Base-by-base conservation (phyloP, 2,113 vertebrate genomes). In the Eulemur rufifrons region DNA sequence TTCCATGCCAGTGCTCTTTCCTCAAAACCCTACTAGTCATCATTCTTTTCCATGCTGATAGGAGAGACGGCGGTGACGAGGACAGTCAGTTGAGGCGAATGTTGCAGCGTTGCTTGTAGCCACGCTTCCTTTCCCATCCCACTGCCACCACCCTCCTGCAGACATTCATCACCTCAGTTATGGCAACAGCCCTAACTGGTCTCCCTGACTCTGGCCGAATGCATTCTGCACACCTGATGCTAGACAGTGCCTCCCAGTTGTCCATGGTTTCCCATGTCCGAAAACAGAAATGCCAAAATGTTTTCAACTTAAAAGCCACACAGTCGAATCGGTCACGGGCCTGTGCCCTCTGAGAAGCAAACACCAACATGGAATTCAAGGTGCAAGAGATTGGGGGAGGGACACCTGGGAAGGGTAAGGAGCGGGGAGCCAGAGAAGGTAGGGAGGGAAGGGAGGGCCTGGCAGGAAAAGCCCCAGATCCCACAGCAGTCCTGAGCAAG, bases 71-170 rank as follows among this genome's bases (percentile, higher is more conserved):
- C 73, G 18, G 45, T 29, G 47, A 39, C 34, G 29, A 23, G 73
- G 15, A 5, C 10, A 63, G 17, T 47, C 50, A n/a, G 64, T 27
- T 45, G n/a, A 80, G 39, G 45, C n/a, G 59, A n/a, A n/a, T 20
- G 74, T 23, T 5, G 8, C 86, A 11, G 2, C 6, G 39, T 50
- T 64, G 32, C 37, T n/a, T 68, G 18, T 37, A 27, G 77, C 34
- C 25, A 17, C 1, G 10, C 1, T 20, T 54, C 1, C 11, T 47
- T 50, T 52, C 27, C 14, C 47, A 5, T 32, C 21, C 9, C 4
- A 25, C 10, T 66, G 2, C 56, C 42, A 32, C 68, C 34, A 20
- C 6, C 50, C 32, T 39, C 3, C 52, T 42, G 37, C 37, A 56
- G 39, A 37, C 14, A 8, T 56, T 34, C 2, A 12, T 17, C 29